Evolutionary conservation across 2,888 invertebrate species (phyloP), one percentile per base, ranked within the genome.

Genomic region (Trichacis sp.): DNA sequence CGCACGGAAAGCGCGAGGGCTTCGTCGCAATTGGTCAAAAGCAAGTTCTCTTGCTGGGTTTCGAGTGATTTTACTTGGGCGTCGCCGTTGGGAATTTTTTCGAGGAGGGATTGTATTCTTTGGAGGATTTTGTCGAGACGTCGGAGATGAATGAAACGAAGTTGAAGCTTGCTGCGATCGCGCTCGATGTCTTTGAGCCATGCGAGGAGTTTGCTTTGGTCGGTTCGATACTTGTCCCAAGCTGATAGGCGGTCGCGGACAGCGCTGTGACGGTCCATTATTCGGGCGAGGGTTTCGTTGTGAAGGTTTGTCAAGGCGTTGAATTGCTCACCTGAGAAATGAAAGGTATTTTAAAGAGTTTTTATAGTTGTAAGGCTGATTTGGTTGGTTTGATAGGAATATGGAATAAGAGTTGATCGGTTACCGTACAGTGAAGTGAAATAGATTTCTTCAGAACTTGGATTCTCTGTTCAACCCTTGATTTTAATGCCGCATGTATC

Each of bases 181-280:
- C 90, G 88, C 80, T 95, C 95, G 73, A 92, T 89, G 57, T 91
- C 91, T 72, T 92, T 92, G 48, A 95, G 85, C 94, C 95, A 95
- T 24, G 88, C 85, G n/a, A 94, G 85, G 2, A 95, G 84, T 50
- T 88, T 88, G 0, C 89, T 89, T 79, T 93, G 90, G 57, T 92
- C 90, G 64, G 87, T 86, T 76, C 91, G 88, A 79, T 95, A 95
- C 48, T 88, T 88, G 71, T 93, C 92, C 95, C 95, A 96, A 0
- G 90, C 87, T 1, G 88, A 86, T 15, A 95, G 88, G 60, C 94
- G 87, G 0, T 88, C 87, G 70, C 90, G 89, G 8, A 95, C 91
- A 73, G 92, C 90, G 24, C 87, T 87, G 77, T 94, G 94, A 70
- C 94, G 87, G 67, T 93, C 92, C 79, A 92, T 91, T 61, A 95